Base-by-base conservation (phyloP, 2,888 invertebrate genomes). In the Mythimna impura region DNA sequence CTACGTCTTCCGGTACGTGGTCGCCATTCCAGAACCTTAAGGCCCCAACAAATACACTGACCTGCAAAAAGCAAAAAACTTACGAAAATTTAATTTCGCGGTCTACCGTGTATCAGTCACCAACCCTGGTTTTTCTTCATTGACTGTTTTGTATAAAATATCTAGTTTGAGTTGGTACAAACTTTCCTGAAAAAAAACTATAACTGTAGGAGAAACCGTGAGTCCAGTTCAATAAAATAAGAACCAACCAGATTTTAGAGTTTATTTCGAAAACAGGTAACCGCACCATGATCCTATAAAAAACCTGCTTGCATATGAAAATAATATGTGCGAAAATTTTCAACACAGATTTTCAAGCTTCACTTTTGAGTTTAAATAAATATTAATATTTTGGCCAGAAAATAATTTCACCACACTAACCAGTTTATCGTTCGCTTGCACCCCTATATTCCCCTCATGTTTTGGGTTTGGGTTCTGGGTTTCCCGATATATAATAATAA, bases 291-390 rank as follows among this genome's bases (percentile, higher is more conserved):
- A 43, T 43, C 14, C 4, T 43, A 14, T 43, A 14, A 43, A 10
- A 47, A 47, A 47, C 17, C 3, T 5, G 55, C 7, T 25, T 17
- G 3, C 57, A 30, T 17, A 17, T 47, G 6, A 58, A 61, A 40
- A 60, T 36, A 60, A 43, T 7, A 22, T 55, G 14, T 34, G 4
- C 2, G 17, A 36, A 58, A 80, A 63, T 36, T 65, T 73, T 20
- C 30, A n/a, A 25, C 20, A 55, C n/a, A 6, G 6, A 36, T 64
- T 71, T 36, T 25, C 22, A 66, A 67, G 73, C 47, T 43, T 66
- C 72, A 62, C 22, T 67, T 78, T 72, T 40, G 67, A 67, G 66
- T 52, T 34, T 71, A 64, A 71, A 80, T 78, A 79, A 71, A 78
- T 78, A 79, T 72, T n/a, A 52, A 64, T 20, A 72, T 43, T 14